phyloP scores from a whole-genome alignment of 37 sponge, comb jelly and placozoan genomes.

The Theonella swinhoei region DNA sequence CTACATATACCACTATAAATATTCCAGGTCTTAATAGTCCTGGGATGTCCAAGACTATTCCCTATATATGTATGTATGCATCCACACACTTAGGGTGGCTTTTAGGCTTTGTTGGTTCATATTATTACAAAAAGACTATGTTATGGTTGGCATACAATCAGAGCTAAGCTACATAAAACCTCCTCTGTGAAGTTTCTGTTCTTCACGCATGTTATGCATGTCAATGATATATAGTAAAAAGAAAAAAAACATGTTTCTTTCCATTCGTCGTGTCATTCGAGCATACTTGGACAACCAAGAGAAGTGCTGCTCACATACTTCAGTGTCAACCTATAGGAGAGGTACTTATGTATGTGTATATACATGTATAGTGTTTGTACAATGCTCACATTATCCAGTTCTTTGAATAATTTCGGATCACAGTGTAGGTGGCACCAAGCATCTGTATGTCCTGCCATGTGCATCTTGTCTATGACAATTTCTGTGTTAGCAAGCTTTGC shows the following conservation, averaged over 20 bases:
- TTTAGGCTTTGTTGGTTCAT: too few relatives aligned
- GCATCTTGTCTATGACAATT: constrained; percentile 29
- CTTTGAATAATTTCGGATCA: constrained; percentile 4
- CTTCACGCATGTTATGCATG: not conserved
- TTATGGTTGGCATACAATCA: too few relatives aligned
- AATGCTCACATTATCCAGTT: constrained; percentile 9
- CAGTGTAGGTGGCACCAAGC: constrained; percentile 9
- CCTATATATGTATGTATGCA: too few relatives aligned
- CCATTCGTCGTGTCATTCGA: constrained; percentile 7
- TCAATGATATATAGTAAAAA: constrained; percentile 16
- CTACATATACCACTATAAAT: too few relatives aligned
- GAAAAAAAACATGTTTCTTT: constrained; percentile 1
- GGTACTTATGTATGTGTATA: not conserved
- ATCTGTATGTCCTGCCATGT: constrained; percentile 44
- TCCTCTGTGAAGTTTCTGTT: constrained; percentile 1
- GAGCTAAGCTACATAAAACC: too few relatives aligned
- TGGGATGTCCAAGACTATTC: too few relatives aligned
- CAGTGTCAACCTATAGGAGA: constrained; percentile 5
- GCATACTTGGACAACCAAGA: constrained; percentile 16
- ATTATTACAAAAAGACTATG: too few relatives aligned
- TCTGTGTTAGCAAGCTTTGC: not conserved
- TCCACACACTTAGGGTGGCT: too few relatives aligned
- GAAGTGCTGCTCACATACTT: constrained; percentile 32
- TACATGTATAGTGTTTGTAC: not conserved
- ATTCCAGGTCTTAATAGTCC: too few relatives aligned